Conservation (phyloP, 2,888 invertebrate genomes). For the Podotricha telesiphe region DNA sequence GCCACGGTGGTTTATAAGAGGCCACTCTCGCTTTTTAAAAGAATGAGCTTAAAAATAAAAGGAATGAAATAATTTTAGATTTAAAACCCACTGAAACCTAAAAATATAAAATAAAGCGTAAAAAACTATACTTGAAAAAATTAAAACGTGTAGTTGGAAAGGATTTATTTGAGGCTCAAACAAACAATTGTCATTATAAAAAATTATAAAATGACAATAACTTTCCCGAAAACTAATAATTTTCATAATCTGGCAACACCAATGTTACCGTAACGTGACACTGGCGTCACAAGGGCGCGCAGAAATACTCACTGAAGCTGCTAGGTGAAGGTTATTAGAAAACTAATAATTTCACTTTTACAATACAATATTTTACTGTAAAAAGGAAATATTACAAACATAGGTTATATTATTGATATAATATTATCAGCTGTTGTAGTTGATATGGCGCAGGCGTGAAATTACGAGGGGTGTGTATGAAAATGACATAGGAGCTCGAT, state of each 20-base stretch:
- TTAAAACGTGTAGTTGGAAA: too few relatives aligned
- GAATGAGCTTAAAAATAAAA: too few relatives aligned
- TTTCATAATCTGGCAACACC: conserved; percentile 58
- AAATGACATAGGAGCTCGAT: not conserved
- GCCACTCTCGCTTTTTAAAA: too few relatives aligned
- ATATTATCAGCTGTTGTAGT: conserved; percentile 60
- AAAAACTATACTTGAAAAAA: too few relatives aligned
- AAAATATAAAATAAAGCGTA: too few relatives aligned
- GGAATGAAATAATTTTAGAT: too few relatives aligned
- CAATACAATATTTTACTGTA: conserved; percentile 5
- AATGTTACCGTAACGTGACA: conserved; percentile 60
- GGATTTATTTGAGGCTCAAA: too few relatives aligned
- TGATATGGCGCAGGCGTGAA: conserved; percentile 55
- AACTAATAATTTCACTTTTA: conserved; percentile 33
- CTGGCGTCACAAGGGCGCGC: conserved; percentile 78
- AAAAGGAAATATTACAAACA: conserved; percentile 2
- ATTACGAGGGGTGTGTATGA: not conserved
- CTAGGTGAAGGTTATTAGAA: conserved; percentile 75
- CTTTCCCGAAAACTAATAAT: conserved; percentile 30
- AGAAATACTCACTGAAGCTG: conserved; percentile 76
- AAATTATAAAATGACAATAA: conserved; percentile 8
- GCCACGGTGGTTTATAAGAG: too few relatives aligned
- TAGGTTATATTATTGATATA: conserved; percentile 57
- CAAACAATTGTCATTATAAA: not conserved
- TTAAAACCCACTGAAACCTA: too few relatives aligned